Evolutionary conservation across 2,888 invertebrate species (phyloP), one percentile per base, ranked within the genome.

Genomic region (Tillus elongatus): DNA sequence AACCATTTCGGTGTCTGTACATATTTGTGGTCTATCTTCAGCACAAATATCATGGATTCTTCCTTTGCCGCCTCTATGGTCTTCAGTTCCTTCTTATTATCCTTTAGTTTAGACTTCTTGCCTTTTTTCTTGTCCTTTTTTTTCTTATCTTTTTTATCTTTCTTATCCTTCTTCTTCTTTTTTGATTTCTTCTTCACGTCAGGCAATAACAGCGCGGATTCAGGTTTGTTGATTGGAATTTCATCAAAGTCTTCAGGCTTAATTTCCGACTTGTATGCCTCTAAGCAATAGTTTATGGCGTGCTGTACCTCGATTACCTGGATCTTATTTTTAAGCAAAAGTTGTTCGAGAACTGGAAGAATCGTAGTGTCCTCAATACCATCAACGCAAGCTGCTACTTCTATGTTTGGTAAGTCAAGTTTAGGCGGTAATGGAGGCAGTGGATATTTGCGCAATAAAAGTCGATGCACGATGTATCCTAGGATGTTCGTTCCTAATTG

Each of bases 1-100:
- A 73, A 69, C 2, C 67, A 61, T 54, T 68, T 71, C 13, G 78
- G 77, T 9, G 79, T 79, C 62, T 79, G 79, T 1, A 72, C 72
- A 51, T 68, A 64, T 56, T 77, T 75, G 12, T 52, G 51, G 24
- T 47, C 44, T 16, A 37, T 10, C 11, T n/a, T 8, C 6, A 14
- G 33, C 10, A 12, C 15, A 13, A 8, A 12, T n/a, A 26, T 33
- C 12, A 33, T 15, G 8, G 12, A 16, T 2, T 28, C 36, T 29
- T 39, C 39, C 6, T 28, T 28, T 19, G 2, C 19, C n/a, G 33
- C 12, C 11, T 3, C 9, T 30, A 19, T n/a, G 3, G 6, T 29
- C 31, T 30, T 35, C 33, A 26, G 12, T 11, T 8, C 15, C 11
- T 33, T 30, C 6, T 16, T 14, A 1, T 12, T 36, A 28, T 4